Evolutionary conservation across 2,888 invertebrate genomes (phyloP).

Genomic region (Aspidiotus rigidus): DNA sequence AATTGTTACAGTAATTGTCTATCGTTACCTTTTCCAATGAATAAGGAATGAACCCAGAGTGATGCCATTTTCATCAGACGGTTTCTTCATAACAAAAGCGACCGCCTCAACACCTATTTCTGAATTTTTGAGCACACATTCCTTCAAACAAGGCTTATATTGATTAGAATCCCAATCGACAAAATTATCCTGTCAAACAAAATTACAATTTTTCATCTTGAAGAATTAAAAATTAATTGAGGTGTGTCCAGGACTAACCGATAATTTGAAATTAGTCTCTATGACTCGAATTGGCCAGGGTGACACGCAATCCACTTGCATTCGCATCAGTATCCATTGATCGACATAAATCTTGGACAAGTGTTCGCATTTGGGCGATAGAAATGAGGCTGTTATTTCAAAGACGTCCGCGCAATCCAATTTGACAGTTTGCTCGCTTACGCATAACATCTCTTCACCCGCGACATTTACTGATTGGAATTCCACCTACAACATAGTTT

Average conservation of each 20-base stretch:
- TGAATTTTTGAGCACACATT: conserved; percentile 13
- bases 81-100: conserved; percentile 18
- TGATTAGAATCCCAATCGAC: conserved; percentile 20
- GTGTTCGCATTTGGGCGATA: conserved; percentile 56
- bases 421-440: conserved; percentile 41
- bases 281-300: conserved; percentile 52
- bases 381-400: conserved; percentile 57
- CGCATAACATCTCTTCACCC: conserved; percentile 45
- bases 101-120: conserved; percentile 24
- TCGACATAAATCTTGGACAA: conserved; percentile 57
- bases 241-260: conserved; percentile 16
- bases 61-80: conserved; percentile 5
- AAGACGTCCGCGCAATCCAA: conserved; percentile 60
- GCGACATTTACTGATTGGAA: conserved; percentile 41
- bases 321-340: conserved; percentile 61
- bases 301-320: conserved; percentile 57
- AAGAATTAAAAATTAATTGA: not conserved
- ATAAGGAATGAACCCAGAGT: conserved; percentile 22
- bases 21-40: conserved; percentile 25
- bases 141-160: conserved; percentile 10
- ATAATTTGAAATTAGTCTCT: conserved; percentile 35
- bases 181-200: conserved; percentile 6
- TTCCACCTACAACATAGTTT: conserved; percentile 40
- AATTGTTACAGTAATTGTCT: not conserved
- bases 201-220: not conserved